Conservation (phyloP, 2,113 vertebrate species). For the Varanus komodoensis region DNA sequence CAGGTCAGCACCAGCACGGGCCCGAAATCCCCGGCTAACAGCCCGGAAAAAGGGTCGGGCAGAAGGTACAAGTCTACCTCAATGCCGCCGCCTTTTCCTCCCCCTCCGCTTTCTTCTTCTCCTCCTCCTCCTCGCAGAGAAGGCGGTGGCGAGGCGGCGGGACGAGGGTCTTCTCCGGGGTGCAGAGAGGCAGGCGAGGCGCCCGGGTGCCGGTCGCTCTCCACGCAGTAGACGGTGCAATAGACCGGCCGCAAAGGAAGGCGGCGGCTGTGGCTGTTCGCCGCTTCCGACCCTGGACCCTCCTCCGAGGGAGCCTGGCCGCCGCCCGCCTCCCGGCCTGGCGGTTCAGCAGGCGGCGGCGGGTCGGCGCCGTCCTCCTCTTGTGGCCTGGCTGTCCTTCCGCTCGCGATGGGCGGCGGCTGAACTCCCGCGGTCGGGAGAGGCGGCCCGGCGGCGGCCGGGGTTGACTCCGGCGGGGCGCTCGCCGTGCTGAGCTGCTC, state of each 20-base stretch:
- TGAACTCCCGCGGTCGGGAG: constrained; percentile 8
- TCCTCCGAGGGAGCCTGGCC: constrained; percentile 35
- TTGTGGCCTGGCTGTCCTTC: constrained; percentile 63
- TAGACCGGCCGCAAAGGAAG: constrained; percentile 81
- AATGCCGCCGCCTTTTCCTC: constrained; percentile 36
- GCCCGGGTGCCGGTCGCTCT: constrained; percentile 73
- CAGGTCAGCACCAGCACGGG: constrained; percentile 83
- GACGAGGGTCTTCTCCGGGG: constrained; percentile 28
- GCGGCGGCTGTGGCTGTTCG: constrained; percentile 45
- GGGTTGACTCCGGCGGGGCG: constrained; percentile 29
- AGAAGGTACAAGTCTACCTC: constrained; percentile 76
- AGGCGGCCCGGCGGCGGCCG: constrained; percentile 21
- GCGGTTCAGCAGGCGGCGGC: constrained; percentile 36
- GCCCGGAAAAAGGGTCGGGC: constrained; percentile 80
- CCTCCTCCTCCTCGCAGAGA: constrained; percentile 28
- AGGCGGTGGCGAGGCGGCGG: constrained; percentile 38
- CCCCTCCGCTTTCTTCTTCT: constrained; percentile 42
- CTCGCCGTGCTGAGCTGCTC: constrained; percentile 80
- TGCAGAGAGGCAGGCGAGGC: background rate
- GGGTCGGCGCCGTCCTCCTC: constrained; percentile 9
- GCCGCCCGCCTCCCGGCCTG: constrained; percentile 8
- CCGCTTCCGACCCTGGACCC: constrained; percentile 32
- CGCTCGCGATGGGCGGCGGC: constrained; percentile 35
- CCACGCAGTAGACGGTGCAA: constrained; percentile 87
- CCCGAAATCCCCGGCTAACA: constrained; percentile 77